Conservation (phyloP, 2,113 vertebrate genomes). For the Oreocharis arfaki region DNA sequence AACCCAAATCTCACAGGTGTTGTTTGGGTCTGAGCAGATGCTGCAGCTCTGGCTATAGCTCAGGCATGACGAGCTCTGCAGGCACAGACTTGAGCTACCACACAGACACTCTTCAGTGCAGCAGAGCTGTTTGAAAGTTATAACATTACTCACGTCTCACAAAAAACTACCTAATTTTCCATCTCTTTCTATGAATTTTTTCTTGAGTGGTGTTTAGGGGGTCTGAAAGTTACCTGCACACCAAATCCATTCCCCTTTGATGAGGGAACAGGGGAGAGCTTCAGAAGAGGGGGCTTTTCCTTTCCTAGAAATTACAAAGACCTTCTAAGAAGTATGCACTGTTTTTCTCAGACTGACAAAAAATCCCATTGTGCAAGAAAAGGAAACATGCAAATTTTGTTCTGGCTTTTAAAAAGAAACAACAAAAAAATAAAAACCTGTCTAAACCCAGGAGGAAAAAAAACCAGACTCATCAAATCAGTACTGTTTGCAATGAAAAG, state of each 20-base stretch:
- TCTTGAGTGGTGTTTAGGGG: background rate
- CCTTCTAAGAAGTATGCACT: background rate
- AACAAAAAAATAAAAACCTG: rapidly evolving
- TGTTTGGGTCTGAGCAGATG: background rate
- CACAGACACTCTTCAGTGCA: background rate
- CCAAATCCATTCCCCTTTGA: background rate
- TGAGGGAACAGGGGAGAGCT: background rate
- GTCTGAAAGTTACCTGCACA: background rate
- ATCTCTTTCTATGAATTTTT: background rate
- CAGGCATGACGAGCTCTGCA: background rate
- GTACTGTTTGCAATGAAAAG: background rate
- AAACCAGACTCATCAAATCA: rapidly evolving
- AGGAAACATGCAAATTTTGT: background rate
- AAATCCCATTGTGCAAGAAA: background rate
- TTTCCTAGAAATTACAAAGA: background rate
- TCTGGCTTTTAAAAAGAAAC: background rate
- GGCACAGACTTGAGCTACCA: background rate
- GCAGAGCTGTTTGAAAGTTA: background rate
- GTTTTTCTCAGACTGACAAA: background rate
- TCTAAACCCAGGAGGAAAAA: background rate
- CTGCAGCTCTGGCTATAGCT: background rate
- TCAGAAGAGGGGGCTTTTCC: background rate
- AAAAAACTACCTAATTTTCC: background rate
- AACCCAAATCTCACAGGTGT: background rate
- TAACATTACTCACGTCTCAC: background rate